Base-by-base conservation (phyloP, 2,113 vertebrate species). In the Procapra przewalskii region DNA sequence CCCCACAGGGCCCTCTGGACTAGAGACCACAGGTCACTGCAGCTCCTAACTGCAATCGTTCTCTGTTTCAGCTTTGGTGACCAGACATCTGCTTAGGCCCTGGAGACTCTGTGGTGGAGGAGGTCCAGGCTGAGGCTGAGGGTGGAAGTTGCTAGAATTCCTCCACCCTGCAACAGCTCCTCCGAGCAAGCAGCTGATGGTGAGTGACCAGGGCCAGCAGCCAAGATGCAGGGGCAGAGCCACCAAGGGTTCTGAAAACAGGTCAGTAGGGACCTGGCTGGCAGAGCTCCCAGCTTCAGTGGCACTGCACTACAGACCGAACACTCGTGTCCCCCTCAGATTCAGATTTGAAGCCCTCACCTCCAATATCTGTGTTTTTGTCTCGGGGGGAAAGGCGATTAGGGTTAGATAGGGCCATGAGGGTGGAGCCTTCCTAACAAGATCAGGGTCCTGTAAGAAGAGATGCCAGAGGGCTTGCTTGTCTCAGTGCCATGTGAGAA, bases 1-100 rank as follows among this genome's bases (percentile, higher is more conserved):
- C 3, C 36, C 54, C 17, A 31, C 0, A 13, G n/a, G 17, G 8
- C 15, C 25, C 7, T 40, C 23, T 9, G 9, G 40, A 29, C n/a
- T 50, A 21, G 55, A 59, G 31, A 60, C 50, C 57, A 33, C 17
- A 33, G 16, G 21, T 17, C 54, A 33, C 91, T 62, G 36, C 25
- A 57, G 45, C 33, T 54, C 81, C 62, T 0, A 15, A 29, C 33
- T 64, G 50, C 27, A 60, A 1, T 6, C 52, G 31, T 80, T 52
- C 50, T 33, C 50, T 10, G n/a, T 62, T 88, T 67, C 25, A 5
- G 52, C 25, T 67, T 31, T 84, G 81, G 75, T 45, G 52, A 40
- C 17, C 33, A 80, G 75, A 15, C 52, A 21, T 71, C 55, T 50
- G 27, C 48, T 6, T 3, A 55, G 29, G 23, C 27, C 83, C 55